These are phyloP conservation scores for Asteroscopus sphinx DNA, from an alignment of 2,888 invertebrate species.

Conservation along the genomic window DNA sequence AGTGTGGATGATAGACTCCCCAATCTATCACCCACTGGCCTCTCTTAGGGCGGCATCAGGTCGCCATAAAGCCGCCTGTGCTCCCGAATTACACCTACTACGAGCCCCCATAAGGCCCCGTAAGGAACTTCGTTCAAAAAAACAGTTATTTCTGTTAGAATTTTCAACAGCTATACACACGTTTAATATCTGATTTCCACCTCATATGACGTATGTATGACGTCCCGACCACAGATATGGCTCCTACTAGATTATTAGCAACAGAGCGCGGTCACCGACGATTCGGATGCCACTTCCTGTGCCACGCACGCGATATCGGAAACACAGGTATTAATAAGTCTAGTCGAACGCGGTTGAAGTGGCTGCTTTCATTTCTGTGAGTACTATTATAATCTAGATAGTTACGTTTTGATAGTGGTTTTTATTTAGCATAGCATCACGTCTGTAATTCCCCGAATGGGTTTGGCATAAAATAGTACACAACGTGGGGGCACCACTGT, in stretches of 20 bases:
- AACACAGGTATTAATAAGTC: constrained; percentile 44
- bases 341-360: constrained; percentile 37
- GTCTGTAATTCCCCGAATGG: no score
- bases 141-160: background rate
- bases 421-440: no score
- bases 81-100: no score
- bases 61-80: no score
- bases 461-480: no score
- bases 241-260: constrained; percentile 50
- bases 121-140: no score
- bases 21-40: no score
- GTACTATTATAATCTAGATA: constrained; percentile 1
- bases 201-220: constrained; percentile 37
- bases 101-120: no score
- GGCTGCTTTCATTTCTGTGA: constrained; percentile 37
- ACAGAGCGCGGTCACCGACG: constrained; percentile 26
- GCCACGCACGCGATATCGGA: constrained; percentile 30
- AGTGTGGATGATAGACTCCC: no score
- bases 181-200: constrained; percentile 33
- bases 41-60: no score
- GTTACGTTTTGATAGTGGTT: background rate
- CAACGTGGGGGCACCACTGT: no score
- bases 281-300: constrained; percentile 40
- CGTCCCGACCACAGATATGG: constrained; percentile 45
- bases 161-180: background rate